These are phyloP conservation scores for Ceryle rudis DNA, from an alignment of 2,797 vertebrate genomes.

Conservation along the genomic window DNA sequence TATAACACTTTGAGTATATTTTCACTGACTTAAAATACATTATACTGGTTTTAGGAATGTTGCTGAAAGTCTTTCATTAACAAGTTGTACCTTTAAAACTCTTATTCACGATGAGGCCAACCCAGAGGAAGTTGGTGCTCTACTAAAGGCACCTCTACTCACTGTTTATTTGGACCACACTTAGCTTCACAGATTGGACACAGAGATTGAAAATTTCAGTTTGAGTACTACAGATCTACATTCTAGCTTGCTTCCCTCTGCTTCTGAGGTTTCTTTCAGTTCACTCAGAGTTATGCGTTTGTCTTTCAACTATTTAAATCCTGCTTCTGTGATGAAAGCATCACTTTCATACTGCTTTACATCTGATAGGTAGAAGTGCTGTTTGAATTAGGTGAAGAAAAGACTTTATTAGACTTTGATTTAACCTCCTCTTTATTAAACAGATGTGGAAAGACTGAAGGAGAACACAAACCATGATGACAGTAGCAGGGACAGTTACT, in stretches of 20 bases:
- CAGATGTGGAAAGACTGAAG: conserved; percentile 92
- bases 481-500: conserved; percentile 96
- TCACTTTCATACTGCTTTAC: background rate
- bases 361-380: background rate
- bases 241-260: background rate
- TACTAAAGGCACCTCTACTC: background rate
- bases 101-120: background rate
- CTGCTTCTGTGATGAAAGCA: background rate
- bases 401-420: background rate
- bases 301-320: background rate
- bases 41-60: background rate
- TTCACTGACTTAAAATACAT: background rate
- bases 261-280: background rate
- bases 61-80: background rate
- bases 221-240: background rate
- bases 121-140: background rate
- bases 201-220: background rate
- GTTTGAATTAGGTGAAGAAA: background rate
- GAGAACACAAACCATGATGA: conserved; percentile 94
- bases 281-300: background rate
- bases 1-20: background rate
- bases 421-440: conserved; percentile 53
- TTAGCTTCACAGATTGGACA: background rate
- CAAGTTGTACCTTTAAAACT: background rate
- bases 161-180: background rate